phyloP scores from a whole-genome alignment of 2,113 vertebrate genomes.

The Chaenocephalus aceratus region DNA sequence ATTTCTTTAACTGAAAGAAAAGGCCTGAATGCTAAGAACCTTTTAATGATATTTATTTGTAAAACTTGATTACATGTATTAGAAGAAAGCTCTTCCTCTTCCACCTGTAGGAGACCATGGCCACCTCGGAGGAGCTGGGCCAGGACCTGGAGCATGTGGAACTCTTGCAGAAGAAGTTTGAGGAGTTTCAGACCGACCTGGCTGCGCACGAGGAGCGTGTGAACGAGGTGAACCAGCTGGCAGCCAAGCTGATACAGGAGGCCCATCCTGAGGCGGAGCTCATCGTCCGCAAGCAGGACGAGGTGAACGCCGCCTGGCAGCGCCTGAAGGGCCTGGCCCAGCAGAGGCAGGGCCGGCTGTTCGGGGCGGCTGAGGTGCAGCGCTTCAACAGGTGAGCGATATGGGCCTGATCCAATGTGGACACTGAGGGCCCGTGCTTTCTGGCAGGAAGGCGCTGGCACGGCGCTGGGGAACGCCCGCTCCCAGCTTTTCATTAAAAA shows the following conservation, averaged over 20 bases:
- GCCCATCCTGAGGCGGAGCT: conserved; percentile 92
- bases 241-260: conserved; percentile 92
- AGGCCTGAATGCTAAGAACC: no score
- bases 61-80: no score
- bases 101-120: conserved; percentile 91
- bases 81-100: background rate
- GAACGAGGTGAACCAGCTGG: conserved; percentile 97
- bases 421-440: no score
- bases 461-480: no score
- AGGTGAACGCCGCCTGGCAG: conserved; percentile 96
- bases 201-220: conserved; percentile 98
- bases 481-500: no score
- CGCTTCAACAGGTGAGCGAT: conserved; percentile 93
- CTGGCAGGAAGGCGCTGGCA: no score
- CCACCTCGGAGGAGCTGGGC: conserved; percentile 96
- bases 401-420: no score
- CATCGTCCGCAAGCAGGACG: conserved; percentile 95
- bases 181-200: conserved; percentile 98
- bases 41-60: no score
- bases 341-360: conserved; percentile 96
- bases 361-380: conserved; percentile 97
- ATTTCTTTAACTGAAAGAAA: no score
- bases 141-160: conserved; percentile 98
- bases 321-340: conserved; percentile 95
- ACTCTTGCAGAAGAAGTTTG: conserved; percentile 98